A percentile compares a stretch with the other conserved stretches of the same genome.
These are phyloP conservation scores for Rhyacophila evoluta DNA, from an alignment of 2,888 invertebrate species.

Conservation along the genomic window DNA sequence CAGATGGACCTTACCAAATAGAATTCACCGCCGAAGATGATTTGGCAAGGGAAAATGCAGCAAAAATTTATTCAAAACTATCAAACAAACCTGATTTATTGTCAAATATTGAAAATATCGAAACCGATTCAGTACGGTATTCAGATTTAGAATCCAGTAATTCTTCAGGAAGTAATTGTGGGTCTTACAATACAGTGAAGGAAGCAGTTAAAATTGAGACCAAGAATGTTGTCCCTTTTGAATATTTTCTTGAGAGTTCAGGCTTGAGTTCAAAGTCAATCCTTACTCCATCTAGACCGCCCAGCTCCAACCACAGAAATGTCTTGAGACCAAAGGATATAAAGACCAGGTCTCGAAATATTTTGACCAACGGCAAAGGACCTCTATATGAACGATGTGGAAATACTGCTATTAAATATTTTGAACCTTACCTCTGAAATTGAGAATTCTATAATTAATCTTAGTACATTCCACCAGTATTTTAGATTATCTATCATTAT, in stretches of 20 bases:
- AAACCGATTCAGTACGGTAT: slow-evolving; percentile 74
- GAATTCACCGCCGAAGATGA: slow-evolving; percentile 54
- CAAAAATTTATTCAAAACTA: slow-evolving; percentile 65
- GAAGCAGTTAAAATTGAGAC: slow-evolving; percentile 58
- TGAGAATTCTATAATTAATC: neutral
- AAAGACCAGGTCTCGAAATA: slow-evolving; percentile 78
- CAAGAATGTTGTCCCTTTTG: slow-evolving; percentile 68
- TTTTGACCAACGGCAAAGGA: slow-evolving; percentile 66
- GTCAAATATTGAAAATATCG: slow-evolving; percentile 70
- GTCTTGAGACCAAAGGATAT: slow-evolving; percentile 83
- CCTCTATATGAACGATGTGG: slow-evolving; percentile 69
- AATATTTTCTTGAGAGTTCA: slow-evolving; percentile 82
- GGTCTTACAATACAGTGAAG: slow-evolving; percentile 67
- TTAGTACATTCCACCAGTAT: neutral
- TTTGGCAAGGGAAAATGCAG: slow-evolving; percentile 40
- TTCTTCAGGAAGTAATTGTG: slow-evolving; percentile 69
- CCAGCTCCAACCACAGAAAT: slow-evolving; percentile 79
- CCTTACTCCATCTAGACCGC: slow-evolving; percentile 75
- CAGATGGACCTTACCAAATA: slow-evolving; percentile 47
- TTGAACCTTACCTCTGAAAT: slow-evolving; percentile 66
- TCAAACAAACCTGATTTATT: slow-evolving; percentile 70
- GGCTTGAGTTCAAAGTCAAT: slow-evolving; percentile 85
- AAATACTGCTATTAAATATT: slow-evolving; percentile 71
- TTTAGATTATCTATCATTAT: neutral
- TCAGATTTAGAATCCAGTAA: slow-evolving; percentile 77